These are phyloP conservation scores for Boloria selene DNA, from an alignment of 2,888 invertebrate genomes.

Conservation along the genomic window DNA sequence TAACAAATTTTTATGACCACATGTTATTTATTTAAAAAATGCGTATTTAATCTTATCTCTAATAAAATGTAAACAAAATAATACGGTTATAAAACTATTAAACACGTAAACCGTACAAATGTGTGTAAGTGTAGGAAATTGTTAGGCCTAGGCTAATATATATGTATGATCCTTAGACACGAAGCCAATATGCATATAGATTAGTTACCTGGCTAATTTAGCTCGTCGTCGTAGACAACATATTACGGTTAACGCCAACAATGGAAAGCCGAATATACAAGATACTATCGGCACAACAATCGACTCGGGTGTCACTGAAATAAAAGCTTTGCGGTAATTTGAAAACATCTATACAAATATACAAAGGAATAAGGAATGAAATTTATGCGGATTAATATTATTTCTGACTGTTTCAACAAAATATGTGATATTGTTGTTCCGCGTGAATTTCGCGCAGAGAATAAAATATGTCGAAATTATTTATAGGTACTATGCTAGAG, in stretches of 20 bases:
- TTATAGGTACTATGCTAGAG: not conserved
- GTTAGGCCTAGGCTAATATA: not conserved
- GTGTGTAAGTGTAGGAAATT: too few relatives aligned
- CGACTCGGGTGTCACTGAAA: constrained; percentile 92
- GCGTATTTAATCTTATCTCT: too few relatives aligned
- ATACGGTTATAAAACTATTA: too few relatives aligned
- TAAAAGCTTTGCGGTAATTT: constrained; percentile 44
- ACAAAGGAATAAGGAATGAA: constrained; percentile 29
- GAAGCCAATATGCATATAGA: not conserved
- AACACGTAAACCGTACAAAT: too few relatives aligned
- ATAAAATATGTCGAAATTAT: not conserved
- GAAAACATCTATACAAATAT: constrained; percentile 25
- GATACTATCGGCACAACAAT: constrained; percentile 94
- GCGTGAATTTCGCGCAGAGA: not conserved
- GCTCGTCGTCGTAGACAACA: constrained; percentile 92
- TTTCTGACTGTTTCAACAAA: constrained; percentile 3
- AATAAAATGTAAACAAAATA: too few relatives aligned
- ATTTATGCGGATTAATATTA: constrained; percentile 26
- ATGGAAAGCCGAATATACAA: constrained; percentile 94
- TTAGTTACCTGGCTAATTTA: constrained; percentile 86
- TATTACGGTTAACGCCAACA: constrained; percentile 92
- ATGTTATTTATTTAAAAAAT: too few relatives aligned
- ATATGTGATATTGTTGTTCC: constrained; percentile 8
- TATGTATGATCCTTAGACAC: not conserved
- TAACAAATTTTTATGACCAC: too few relatives aligned